Conservation (phyloP, 1,140 invertebrate species). For the Anthonomus grandis region DNA sequence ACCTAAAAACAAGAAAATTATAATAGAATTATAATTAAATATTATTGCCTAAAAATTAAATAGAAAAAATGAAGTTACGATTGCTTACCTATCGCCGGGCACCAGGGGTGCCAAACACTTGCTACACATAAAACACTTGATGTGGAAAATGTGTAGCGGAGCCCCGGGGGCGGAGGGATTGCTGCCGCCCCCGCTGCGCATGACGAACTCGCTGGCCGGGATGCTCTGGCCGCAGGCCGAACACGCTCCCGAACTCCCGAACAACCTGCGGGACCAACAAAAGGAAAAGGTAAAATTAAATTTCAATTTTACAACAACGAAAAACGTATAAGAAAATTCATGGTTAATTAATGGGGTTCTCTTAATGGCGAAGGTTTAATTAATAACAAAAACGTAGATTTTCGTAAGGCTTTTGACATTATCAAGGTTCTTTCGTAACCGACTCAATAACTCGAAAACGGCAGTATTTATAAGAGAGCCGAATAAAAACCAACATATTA, state of each 20-base stretch:
- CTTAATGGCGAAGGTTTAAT: no score
- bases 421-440: no score
- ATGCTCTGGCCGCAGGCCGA: constrained; percentile 85
- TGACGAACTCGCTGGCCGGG: constrained; percentile 86
- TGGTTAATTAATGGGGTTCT: background rate
- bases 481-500: no score
- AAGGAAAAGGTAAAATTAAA: constrained; percentile 36
- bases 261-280: constrained; percentile 66
- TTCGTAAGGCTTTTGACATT: no score
- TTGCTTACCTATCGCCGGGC: constrained; percentile 75
- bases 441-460: no score
- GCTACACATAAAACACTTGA: constrained; percentile 91
- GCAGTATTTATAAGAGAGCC: no score
- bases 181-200: constrained; percentile 57
- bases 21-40: no score
- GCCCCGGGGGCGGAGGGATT: constrained; percentile 42
- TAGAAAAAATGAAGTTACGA: background rate
- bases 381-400: no score
- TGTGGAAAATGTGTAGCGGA: constrained; percentile 76
- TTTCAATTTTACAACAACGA: constrained; percentile 23
- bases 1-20: no score
- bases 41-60: background rate
- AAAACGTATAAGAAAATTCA: background rate
- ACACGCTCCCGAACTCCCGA: constrained; percentile 81
- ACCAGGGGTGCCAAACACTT: constrained; percentile 83